Percentiles rank a stretch among this genome's conserved stretches.
phyloP scores from a whole-genome alignment of 2,113 vertebrate genomes.

The Corythornis vintsioides region DNA sequence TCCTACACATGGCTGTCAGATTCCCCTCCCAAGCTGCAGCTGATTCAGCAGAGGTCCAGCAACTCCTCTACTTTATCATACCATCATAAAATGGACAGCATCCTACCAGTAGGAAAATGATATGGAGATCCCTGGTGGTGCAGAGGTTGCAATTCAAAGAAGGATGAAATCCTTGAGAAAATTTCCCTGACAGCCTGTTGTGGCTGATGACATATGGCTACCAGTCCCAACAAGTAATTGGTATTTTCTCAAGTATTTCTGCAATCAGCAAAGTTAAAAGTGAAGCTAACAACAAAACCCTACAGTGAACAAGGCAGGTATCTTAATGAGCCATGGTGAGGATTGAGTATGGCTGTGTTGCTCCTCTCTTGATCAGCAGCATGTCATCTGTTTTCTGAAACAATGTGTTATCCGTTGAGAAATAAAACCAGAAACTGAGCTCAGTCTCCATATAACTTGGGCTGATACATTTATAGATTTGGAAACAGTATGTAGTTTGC shows the following conservation, averaged over 20 bases:
- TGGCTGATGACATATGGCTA: not conserved
- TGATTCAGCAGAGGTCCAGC: not conserved
- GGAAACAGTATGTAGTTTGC: not conserved
- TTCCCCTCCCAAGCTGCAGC: not conserved
- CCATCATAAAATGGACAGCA: accelerated
- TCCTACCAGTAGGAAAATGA: accelerated
- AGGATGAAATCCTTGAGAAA: not conserved
- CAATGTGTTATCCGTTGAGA: not conserved
- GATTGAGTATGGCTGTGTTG: accelerated
- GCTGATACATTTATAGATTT: not conserved
- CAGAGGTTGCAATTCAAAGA: not conserved
- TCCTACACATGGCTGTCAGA: accelerated
- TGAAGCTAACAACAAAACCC: not conserved
- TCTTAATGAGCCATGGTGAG: not conserved
- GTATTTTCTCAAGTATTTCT: not conserved
- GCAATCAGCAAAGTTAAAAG: not conserved
- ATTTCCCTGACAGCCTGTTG: not conserved
- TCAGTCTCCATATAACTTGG: not conserved
- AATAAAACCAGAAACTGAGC: not conserved
- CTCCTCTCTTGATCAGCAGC: not conserved
- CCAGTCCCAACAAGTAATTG: too few relatives aligned
- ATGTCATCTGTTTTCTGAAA: not conserved
- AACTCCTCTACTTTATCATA: accelerated
- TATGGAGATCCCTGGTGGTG: not conserved
- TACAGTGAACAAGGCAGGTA: not conserved